Conservation (phyloP, 2,113 vertebrate species). For the Aphyosemion australe region DNA sequence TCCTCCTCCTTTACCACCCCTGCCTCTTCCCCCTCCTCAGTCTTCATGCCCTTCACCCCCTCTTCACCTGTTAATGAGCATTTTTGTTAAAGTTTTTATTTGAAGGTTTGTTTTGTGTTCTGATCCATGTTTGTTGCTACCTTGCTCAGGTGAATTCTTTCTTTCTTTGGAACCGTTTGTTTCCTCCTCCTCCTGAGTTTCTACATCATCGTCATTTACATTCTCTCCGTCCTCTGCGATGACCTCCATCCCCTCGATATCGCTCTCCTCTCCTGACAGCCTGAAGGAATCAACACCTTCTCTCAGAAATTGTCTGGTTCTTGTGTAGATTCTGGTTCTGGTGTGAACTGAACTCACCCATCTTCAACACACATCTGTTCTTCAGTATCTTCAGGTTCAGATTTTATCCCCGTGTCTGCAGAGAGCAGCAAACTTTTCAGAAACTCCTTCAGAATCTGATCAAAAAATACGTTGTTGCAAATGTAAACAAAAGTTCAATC, state of each 20-base stretch:
- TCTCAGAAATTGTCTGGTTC: not conserved
- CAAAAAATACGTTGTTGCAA: no score
- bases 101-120: rapidly evolving
- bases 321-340: not conserved
- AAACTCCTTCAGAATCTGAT: no score
- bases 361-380: not conserved
- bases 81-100: not conserved
- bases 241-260: constrained; percentile 74
- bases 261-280: constrained; percentile 54
- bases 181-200: constrained; percentile 2
- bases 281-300: constrained; percentile 5
- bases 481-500: no score
- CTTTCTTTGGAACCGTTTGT: not conserved
- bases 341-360: constrained; percentile 31
- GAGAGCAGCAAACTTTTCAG: not conserved
- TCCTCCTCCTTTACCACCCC: not conserved
- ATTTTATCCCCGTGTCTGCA: constrained; percentile 20
- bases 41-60: not conserved
- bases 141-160: constrained; percentile 6
- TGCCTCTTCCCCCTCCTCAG: not conserved
- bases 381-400: not conserved
- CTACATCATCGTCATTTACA: constrained; percentile 11
- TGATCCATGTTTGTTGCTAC: not conserved
- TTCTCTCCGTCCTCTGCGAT: constrained; percentile 64
- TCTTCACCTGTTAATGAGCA: not conserved